phyloP scores from a whole-genome alignment of 1,140 invertebrate genomes.

The Bombyx mandarina region DNA sequence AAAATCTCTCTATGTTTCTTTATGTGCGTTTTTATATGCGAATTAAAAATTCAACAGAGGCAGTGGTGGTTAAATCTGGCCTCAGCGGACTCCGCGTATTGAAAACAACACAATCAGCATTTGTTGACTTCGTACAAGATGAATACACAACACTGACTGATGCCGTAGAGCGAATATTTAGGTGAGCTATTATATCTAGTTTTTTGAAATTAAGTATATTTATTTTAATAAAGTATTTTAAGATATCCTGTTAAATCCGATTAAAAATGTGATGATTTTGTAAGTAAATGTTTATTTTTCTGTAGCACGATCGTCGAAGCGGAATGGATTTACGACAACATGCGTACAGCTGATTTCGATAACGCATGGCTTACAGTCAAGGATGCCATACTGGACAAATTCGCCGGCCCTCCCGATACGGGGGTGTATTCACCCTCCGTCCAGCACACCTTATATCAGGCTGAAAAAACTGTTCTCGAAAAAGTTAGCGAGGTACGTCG shows the following conservation, averaged over 20 bases:
- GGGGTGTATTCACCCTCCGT: conserved; percentile 82
- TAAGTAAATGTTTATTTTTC: conserved; percentile 26
- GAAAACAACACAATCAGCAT: conserved; percentile 84
- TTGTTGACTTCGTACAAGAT: conserved; percentile 82
- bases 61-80: conserved; percentile 74
- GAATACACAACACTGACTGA: conserved; percentile 82
- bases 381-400: conserved; percentile 79
- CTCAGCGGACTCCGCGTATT: conserved; percentile 78
- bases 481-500: conserved; percentile 73
- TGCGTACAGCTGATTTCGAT: conserved; percentile 76
- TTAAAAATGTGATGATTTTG: too few species aligned
- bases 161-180: conserved; percentile 78
- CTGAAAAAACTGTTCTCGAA: conserved; percentile 76
- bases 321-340: conserved; percentile 78
- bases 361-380: conserved; percentile 77
- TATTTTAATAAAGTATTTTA: too few species aligned
- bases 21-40: not conserved
- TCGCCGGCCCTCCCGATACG: conserved; percentile 77
- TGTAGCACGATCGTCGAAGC: conserved; percentile 79
- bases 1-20: not conserved
- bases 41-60: conserved; percentile 44
- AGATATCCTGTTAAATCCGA: too few species aligned
- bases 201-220: too few species aligned
- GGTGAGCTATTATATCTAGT: conserved; percentile 22
- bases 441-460: conserved; percentile 81